Conservation (phyloP, 2,888 invertebrate genomes). For the Pyrrhia umbra region DNA sequence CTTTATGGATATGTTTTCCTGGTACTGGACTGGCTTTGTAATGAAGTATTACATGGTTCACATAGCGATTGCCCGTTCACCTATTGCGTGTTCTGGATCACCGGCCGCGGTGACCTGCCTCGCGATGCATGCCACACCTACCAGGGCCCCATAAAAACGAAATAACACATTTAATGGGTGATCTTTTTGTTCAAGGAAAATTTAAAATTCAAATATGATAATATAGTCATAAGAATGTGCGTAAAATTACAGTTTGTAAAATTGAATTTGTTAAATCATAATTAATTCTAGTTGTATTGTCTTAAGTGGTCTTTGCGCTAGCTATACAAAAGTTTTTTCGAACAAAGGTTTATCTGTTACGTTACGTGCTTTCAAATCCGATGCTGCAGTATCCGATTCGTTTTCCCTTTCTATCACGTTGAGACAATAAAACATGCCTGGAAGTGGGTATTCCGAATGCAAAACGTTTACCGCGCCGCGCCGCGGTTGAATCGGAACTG, state of each 20-base stretch:
- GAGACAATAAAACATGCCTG: conserved; percentile 61
- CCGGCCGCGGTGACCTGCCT: conserved; percentile 64
- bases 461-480: conserved; percentile 48
- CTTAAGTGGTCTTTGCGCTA: conserved; percentile 24
- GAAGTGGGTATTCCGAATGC: conserved; percentile 61
- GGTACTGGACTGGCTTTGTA: conserved; percentile 38
- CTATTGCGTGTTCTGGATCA: conserved; percentile 79
- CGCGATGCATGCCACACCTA: conserved; percentile 53
- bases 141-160: conserved; percentile 35
- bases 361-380: conserved; percentile 51
- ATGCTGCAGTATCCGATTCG: conserved; percentile 45
- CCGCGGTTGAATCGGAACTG: conserved; percentile 43
- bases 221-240: background rate
- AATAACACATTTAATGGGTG: conserved; percentile 23
- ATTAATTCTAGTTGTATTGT: conserved; percentile 15
- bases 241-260: too few relatives aligned
- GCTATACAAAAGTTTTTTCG: conserved; percentile 35
- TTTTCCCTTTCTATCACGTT: conserved; percentile 60
- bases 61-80: conserved; percentile 60
- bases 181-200: conserved; percentile 12
- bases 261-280: too few relatives aligned
- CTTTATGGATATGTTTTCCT: conserved; percentile 44
- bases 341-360: conserved; percentile 42
- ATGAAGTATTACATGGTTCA: conserved; percentile 27
- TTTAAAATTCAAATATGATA: conserved; percentile 13